A percentile compares a stretch with the other conserved stretches of the same genome.
Evolutionary conservation across 2,888 invertebrate species (phyloP).

Genomic region (Chalcis sispes): DNA sequence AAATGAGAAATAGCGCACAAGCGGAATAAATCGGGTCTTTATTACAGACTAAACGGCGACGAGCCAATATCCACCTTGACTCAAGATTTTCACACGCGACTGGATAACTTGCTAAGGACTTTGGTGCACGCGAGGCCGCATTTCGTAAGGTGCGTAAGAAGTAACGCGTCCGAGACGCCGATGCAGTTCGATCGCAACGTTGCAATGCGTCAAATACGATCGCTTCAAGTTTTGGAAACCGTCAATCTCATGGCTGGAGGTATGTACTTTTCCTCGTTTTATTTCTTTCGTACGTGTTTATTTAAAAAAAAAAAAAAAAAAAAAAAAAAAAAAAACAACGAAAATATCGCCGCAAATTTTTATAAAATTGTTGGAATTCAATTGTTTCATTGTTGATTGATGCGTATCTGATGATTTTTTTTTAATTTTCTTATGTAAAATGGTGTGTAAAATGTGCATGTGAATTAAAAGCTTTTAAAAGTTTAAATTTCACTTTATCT

Average conservation of each 20-base stretch:
- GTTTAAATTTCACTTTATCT: too few relatives aligned
- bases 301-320: too few relatives aligned
- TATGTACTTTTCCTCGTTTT: slow-evolving; percentile 66
- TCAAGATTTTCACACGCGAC: slow-evolving; percentile 95
- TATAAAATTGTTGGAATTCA: too few relatives aligned
- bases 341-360: too few relatives aligned
- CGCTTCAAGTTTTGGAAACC: slow-evolving; percentile 92
- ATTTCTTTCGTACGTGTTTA: too few relatives aligned
- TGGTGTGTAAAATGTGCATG: too few relatives aligned
- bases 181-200: slow-evolving; percentile 89
- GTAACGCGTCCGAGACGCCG: slow-evolving; percentile 89
- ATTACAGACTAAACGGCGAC: slow-evolving; percentile 83
- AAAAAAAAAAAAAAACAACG: too few relatives aligned
- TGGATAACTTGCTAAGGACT: slow-evolving; percentile 93
- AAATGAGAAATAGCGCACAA: not conserved
- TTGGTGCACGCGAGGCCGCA: slow-evolving; percentile 95
- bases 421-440: too few relatives aligned
- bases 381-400: too few relatives aligned
- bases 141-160: slow-evolving; percentile 94
- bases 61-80: slow-evolving; percentile 93
- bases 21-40: slow-evolving; percentile 33
- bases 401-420: too few relatives aligned
- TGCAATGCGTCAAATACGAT: slow-evolving; percentile 92
- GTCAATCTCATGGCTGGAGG: slow-evolving; percentile 96
- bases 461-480: too few relatives aligned